These are phyloP conservation scores for Caenorhabditis elegans DNA, from an alignment of 1,140 invertebrate genomes.

Conservation along the genomic window WBcel235 BX284606.5:16811001-16811500, in stretches of 20 bases:
- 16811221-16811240: conserved; percentile 5
- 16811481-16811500: background rate
- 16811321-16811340: background rate
- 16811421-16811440: background rate
- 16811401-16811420: background rate
- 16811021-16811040: background rate
- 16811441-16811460: background rate
- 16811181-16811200: conserved; percentile 6
- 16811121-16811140: too few relatives aligned
- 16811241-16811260: background rate
- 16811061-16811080: background rate
- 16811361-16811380: conserved; percentile 11
- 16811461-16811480: background rate
- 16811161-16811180: background rate
- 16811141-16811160: too few relatives aligned
- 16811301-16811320: background rate
- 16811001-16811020: conserved; percentile 33
- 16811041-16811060: background rate
- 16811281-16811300: background rate
- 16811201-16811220: conserved; percentile 9
- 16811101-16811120: background rate
- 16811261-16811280: background rate
- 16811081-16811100: background rate
- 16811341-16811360: background rate
- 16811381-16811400: background rate